phyloP scores from a whole-genome alignment of 2,797 vertebrate genomes.

The Emys orbicularis region DNA sequence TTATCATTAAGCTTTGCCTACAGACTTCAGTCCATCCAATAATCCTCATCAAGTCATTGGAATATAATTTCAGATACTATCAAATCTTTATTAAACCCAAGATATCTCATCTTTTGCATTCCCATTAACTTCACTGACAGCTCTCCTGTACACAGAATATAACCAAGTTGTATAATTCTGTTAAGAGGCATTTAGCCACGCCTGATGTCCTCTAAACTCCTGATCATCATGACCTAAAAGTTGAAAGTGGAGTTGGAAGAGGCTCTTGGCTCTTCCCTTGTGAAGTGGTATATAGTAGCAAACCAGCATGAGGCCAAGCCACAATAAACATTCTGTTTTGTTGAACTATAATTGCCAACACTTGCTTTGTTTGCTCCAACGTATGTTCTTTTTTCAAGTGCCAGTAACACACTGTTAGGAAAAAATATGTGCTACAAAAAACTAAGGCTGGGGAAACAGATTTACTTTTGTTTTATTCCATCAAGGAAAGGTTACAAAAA shows the following conservation, averaged over 20 bases:
- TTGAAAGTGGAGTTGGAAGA: neutral
- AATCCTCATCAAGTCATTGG: neutral
- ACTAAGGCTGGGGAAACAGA: neutral
- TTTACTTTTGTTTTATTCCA: constrained; percentile 71
- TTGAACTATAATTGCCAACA: neutral
- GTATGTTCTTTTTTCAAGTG: neutral
- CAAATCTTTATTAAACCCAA: neutral
- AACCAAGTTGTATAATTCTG: neutral
- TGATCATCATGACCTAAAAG: neutral
- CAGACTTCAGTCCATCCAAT: neutral
- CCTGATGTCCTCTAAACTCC: neutral
- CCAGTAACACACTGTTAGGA: neutral
- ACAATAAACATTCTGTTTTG: neutral
- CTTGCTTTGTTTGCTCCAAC: neutral
- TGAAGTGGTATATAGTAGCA: neutral
- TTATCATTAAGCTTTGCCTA: neutral
- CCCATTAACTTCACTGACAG: neutral
- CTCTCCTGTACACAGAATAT: neutral
- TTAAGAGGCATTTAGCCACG: neutral
- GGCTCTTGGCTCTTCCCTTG: neutral
- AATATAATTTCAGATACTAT: neutral
- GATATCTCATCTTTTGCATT: neutral
- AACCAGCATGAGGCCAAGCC: neutral
- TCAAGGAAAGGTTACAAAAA: constrained; percentile 66
- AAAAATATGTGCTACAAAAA: neutral